Conservation (phyloP, 2,113 vertebrate species). For the Physeter macrocephalus region DNA sequence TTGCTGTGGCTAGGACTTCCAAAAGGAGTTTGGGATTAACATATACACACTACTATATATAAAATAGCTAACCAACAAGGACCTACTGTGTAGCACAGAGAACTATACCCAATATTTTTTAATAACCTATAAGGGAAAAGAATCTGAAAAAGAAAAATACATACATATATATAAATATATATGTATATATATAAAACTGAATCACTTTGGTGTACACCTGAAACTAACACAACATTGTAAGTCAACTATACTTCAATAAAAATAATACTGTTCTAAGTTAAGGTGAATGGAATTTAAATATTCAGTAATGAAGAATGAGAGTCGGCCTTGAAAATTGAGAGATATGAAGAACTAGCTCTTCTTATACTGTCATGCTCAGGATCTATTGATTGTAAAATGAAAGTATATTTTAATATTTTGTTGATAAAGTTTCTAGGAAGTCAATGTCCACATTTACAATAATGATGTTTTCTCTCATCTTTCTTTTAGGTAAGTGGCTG, state of each 20-base stretch:
- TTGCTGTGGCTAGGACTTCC: not conserved
- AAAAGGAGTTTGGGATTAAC: not conserved
- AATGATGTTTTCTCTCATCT: slow-evolving; percentile 46
- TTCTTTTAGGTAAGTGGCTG: slow-evolving; percentile 70
- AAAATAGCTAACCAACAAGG: not conserved
- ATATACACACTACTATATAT: not conserved
- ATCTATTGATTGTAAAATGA: not conserved
- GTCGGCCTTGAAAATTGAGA: not conserved
- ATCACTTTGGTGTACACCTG: not conserved
- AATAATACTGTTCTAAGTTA: not conserved
- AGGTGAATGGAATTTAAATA: not conserved
- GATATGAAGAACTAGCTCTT: not conserved
- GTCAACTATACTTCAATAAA: not conserved
- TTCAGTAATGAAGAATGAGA: not conserved
- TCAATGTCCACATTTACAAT: not conserved
- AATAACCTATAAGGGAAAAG: not conserved
- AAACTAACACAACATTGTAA: not conserved
- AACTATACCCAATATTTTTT: not conserved
- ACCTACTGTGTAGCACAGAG: not conserved
- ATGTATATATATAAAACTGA: not conserved
- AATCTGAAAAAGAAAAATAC: not conserved
- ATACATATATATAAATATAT: not conserved
- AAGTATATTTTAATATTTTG: not conserved
- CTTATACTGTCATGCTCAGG: not conserved
- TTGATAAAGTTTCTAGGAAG: not conserved